Evolutionary conservation across 2,797 vertebrate genomes (phyloP).

Genomic region (Linurgus olivaceus): DNA sequence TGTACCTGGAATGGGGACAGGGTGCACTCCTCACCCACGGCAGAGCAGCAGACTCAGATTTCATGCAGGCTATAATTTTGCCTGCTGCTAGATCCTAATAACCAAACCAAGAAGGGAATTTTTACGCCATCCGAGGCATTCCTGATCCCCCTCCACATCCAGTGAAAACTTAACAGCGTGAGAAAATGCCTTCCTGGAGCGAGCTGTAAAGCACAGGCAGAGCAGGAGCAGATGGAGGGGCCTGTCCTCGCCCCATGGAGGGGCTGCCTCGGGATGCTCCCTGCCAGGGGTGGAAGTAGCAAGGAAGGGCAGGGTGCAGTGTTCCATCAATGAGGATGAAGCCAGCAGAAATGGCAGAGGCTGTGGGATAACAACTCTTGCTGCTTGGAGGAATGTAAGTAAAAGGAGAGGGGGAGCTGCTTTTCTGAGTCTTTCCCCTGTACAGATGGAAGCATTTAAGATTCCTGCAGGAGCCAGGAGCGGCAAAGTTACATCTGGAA

Average conservation of each 20-base stretch:
- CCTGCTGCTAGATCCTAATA: background rate
- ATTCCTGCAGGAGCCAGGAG: constrained; percentile 67
- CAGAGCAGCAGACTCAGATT: background rate
- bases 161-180: constrained; percentile 68
- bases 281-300: background rate
- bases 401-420: background rate
- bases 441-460: constrained; percentile 72
- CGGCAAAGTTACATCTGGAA: constrained; percentile 66
- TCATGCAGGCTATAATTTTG: background rate
- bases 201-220: background rate
- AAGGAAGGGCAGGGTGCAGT: background rate
- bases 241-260: rapidly evolving
- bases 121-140: background rate
- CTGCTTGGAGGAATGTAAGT: background rate
- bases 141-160: constrained; percentile 17
- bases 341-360: background rate
- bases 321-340: background rate
- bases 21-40: background rate
- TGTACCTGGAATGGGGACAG: background rate
- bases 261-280: background rate
- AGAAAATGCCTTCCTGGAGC: constrained; percentile 57
- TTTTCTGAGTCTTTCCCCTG: background rate
- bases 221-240: constrained; percentile 46
- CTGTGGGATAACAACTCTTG: background rate
- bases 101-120: constrained; percentile 27